Percentiles rank a stretch among this genome's conserved stretches.
Conservation (phyloP, 2,113 vertebrate genomes). For the Neodontobutis hainanensis region DNA sequence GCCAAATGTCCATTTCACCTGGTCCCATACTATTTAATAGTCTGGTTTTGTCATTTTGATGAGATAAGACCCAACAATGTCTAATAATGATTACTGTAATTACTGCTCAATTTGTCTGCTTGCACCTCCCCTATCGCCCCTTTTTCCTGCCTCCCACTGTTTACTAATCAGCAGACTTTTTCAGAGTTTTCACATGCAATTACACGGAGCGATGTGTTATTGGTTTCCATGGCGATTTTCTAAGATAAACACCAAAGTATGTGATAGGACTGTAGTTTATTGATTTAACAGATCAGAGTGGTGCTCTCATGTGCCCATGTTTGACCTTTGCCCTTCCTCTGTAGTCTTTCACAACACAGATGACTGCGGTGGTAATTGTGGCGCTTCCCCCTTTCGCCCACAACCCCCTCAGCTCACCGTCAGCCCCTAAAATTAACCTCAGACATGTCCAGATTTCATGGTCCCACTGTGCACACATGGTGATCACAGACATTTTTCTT, state of each 20-base stretch:
- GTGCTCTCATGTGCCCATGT: conserved; percentile 40
- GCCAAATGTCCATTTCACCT: conserved; percentile 27
- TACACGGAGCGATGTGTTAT: conserved; percentile 39
- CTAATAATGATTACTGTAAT: conserved; percentile 72
- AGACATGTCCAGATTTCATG: background rate
- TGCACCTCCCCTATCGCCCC: conserved; percentile 41
- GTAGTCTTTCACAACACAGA: conserved; percentile 54
- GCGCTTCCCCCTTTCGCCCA: background rate
- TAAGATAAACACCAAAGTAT: conserved; percentile 66
- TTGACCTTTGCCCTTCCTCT: conserved; percentile 58
- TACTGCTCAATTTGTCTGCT: conserved; percentile 69
- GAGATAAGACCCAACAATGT: conserved; percentile 60
- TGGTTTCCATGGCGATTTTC: conserved; percentile 61
- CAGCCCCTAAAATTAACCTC: background rate
- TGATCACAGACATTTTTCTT: too few species aligned
- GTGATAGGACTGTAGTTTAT: conserved; percentile 49
- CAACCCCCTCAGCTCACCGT: conserved; percentile 29
- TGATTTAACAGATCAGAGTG: conserved; percentile 54
- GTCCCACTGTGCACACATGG: background rate
- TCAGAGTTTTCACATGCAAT: conserved; percentile 60
- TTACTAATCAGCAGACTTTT: conserved; percentile 40
- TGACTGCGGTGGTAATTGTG: conserved; percentile 22
- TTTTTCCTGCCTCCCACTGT: background rate
- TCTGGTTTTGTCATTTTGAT: conserved; percentile 52
- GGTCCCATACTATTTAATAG: conserved; percentile 28